Conservation (phyloP, 2,113 vertebrate species). For the Myiagra hebetior region DNA sequence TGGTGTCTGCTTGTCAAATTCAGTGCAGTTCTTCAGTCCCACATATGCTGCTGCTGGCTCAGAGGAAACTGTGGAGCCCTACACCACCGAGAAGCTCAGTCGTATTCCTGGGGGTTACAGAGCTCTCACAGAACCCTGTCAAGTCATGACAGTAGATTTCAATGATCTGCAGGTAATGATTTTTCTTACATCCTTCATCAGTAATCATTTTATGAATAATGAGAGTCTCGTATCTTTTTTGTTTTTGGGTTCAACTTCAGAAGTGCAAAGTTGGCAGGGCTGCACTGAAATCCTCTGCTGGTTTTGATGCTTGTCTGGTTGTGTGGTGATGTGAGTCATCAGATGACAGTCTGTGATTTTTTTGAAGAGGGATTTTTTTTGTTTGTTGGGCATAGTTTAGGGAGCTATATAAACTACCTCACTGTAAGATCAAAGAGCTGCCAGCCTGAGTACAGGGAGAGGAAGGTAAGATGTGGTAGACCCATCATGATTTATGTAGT, state of each 20-base stretch:
- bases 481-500: background rate
- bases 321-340: background rate
- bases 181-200: background rate
- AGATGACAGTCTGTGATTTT: background rate
- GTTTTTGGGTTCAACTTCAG: background rate
- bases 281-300: background rate
- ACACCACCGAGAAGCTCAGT: constrained; percentile 93
- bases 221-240: fast-evolving
- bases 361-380: background rate
- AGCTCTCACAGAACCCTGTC: constrained; percentile 85
- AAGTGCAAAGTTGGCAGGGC: background rate
- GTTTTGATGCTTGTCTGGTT: background rate
- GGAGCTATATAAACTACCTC: background rate
- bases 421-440: background rate
- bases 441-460: background rate
- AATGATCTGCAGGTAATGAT: constrained; percentile 84
- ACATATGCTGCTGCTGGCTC: constrained; percentile 73
- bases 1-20: constrained; percentile 74
- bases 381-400: background rate
- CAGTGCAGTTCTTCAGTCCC: constrained; percentile 83
- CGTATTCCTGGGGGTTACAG: constrained; percentile 85
- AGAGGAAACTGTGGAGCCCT: constrained; percentile 88
- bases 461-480: background rate
- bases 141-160: constrained; percentile 88
- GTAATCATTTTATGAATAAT: background rate